Conservation (phyloP, 2,113 vertebrate genomes). For the Tachycineta bicolor region DNA sequence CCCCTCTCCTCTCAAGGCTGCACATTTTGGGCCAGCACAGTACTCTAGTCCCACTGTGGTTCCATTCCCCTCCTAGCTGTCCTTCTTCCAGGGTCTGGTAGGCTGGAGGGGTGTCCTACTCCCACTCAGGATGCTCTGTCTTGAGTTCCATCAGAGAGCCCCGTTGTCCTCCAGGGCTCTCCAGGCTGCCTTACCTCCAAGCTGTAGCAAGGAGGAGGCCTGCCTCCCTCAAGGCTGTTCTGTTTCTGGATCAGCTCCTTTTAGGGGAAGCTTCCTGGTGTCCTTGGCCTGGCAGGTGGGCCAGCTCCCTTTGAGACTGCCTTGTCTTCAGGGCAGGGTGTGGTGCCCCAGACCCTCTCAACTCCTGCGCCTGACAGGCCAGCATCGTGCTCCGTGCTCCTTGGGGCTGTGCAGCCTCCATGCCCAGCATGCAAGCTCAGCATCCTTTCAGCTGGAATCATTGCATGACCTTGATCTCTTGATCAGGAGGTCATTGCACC, state of each 20-base stretch:
- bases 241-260: not conserved
- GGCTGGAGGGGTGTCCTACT: not conserved
- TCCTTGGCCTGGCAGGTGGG: not conserved
- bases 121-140: not conserved
- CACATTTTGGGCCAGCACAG: not conserved
- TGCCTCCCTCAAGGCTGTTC: not conserved
- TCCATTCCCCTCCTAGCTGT: not conserved
- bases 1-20: not conserved
- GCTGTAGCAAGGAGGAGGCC: not conserved
- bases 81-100: not conserved
- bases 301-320: not conserved
- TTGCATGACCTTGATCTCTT: too few relatives aligned
- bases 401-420: not conserved
- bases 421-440: not conserved
- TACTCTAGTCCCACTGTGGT: too few relatives aligned
- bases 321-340: not conserved
- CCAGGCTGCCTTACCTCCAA: not conserved
- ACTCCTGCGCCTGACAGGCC: fast-evolving
- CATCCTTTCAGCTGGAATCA: not conserved
- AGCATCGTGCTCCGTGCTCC: not conserved
- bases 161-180: not conserved
- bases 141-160: not conserved
- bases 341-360: not conserved
- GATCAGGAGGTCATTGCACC: not conserved
- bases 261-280: not conserved